Conservation (phyloP, 2,113 vertebrate genomes). For the Esox niger region DNA sequence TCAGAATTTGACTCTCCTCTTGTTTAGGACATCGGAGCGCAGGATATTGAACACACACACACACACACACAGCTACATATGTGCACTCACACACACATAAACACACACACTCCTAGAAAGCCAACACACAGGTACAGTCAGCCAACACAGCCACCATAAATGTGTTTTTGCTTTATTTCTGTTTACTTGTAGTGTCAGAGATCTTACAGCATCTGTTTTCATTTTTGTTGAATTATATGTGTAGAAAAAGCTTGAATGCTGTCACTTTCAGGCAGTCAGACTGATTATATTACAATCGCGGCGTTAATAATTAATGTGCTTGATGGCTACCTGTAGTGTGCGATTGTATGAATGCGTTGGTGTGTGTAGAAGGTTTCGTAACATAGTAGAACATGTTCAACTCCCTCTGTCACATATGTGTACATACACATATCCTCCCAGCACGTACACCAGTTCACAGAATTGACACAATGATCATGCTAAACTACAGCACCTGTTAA, state of each 20-base stretch:
- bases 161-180: constrained; percentile 59
- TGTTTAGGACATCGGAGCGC: constrained; percentile 35
- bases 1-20: constrained; percentile 27
- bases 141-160: constrained; percentile 54
- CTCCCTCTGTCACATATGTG: constrained; percentile 12
- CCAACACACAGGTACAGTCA: constrained; percentile 18
- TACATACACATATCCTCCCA: constrained; percentile 6
- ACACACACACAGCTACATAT: neutral
- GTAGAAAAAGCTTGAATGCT: constrained; percentile 57
- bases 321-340: constrained; percentile 28
- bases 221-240: constrained; percentile 59
- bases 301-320: constrained; percentile 38
- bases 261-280: constrained; percentile 51
- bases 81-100: neutral
- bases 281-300: constrained; percentile 42
- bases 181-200: constrained; percentile 41
- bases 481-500: constrained; percentile 46
- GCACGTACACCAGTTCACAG: constrained; percentile 3
- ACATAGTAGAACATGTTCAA: no score
- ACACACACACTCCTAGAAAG: neutral
- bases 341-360: constrained; percentile 5
- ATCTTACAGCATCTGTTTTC: constrained; percentile 58
- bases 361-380: neutral
- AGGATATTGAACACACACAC: constrained; percentile 27
- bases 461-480: constrained; percentile 34